Percentiles rank a stretch among this genome's conserved stretches.
Evolutionary conservation across 2,797 vertebrate species (phyloP).

Genomic region (Loriculus beryllinus): DNA sequence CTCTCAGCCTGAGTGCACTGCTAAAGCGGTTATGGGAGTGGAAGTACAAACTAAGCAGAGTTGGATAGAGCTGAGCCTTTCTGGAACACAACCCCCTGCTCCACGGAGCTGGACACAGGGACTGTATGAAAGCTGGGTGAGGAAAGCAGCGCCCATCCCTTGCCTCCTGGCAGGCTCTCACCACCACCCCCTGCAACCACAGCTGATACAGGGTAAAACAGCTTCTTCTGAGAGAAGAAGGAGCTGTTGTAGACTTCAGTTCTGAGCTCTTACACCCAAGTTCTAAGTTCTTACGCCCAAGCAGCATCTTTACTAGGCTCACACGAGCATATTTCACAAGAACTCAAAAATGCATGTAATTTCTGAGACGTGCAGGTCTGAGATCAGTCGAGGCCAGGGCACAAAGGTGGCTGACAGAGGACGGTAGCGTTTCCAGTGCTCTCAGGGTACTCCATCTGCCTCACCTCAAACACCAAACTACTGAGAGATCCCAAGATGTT

Average conservation of each 20-base stretch:
- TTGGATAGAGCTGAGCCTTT: not conserved
- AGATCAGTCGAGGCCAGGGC: not conserved
- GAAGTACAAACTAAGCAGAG: not conserved
- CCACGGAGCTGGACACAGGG: not conserved
- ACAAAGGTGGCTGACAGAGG: not conserved
- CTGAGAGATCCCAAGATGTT: not conserved
- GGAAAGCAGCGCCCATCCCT: not conserved
- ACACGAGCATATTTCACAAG: not conserved
- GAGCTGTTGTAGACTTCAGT: not conserved
- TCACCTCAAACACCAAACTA: not conserved
- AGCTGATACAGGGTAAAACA: not conserved
- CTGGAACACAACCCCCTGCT: not conserved
- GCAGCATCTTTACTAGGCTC: not conserved
- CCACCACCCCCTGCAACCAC: accelerated
- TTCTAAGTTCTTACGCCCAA: not conserved
- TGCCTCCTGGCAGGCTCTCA: not conserved
- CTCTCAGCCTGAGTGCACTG: not conserved
- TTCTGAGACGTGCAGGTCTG: not conserved
- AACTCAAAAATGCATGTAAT: not conserved
- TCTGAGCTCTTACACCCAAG: not conserved
- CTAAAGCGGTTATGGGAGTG: not conserved
- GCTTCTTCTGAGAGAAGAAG: not conserved
- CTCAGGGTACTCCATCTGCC: not conserved
- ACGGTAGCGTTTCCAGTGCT: not conserved
- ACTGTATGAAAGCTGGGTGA: not conserved